phyloP scores from a whole-genome alignment of 2,888 invertebrate genomes.

The Ethmia dodecea region DNA sequence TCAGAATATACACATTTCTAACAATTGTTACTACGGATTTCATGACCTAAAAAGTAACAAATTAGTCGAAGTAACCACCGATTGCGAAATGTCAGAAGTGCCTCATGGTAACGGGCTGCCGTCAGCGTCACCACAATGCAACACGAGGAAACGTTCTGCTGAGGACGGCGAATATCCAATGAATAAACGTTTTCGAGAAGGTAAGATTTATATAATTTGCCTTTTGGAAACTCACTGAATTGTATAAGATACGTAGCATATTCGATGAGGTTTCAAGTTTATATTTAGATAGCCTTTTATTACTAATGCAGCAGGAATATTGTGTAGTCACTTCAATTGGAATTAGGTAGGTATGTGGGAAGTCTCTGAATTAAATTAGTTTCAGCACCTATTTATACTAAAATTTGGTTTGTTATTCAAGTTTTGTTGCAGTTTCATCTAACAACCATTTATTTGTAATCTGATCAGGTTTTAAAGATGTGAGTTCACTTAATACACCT shows the following conservation, averaged over 20 bases:
- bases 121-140: slow-evolving; percentile 29
- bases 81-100: slow-evolving; percentile 64
- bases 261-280: slow-evolving; percentile 39
- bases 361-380: slow-evolving; percentile 14
- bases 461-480: background rate
- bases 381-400: background rate
- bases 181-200: slow-evolving; percentile 63
- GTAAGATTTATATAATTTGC: slow-evolving; percentile 38
- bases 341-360: slow-evolving; percentile 19
- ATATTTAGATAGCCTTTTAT: background rate
- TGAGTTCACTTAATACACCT: slow-evolving; percentile 22
- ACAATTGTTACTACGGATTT: slow-evolving; percentile 74
- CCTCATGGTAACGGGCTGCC: slow-evolving; percentile 24
- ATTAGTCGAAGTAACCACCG: slow-evolving; percentile 35
- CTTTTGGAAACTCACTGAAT: background rate
- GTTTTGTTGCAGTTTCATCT: slow-evolving; percentile 36
- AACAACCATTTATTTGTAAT: background rate
- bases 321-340: slow-evolving; percentile 3
- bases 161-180: slow-evolving; percentile 49
- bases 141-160: slow-evolving; percentile 59
- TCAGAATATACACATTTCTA: slow-evolving; percentile 67
- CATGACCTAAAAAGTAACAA: slow-evolving; percentile 46
- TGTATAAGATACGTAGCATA: background rate
- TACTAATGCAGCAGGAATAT: slow-evolving; percentile 32
- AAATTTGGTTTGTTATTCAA: slow-evolving; percentile 1